These are phyloP conservation scores for Drosophila oshimai DNA, from an alignment of 1,140 invertebrate genomes.

Conservation along the genomic window DNA sequence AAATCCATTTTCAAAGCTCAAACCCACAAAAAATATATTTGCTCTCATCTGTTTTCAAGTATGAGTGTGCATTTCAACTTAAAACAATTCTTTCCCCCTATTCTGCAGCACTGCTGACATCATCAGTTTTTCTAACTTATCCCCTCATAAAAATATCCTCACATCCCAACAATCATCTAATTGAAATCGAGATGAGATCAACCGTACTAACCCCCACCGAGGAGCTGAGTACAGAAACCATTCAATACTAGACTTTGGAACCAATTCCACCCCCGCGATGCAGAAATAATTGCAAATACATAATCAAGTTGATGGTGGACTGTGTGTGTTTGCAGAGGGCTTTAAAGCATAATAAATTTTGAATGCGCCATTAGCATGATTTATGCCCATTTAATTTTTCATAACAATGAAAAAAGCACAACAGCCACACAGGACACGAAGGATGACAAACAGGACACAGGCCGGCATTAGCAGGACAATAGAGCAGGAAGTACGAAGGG, in stretches of 20 bases:
- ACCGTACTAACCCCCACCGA: conserved; percentile 12
- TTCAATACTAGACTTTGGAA: conserved; percentile 33
- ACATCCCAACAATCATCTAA: conserved; percentile 64
- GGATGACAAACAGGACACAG: conserved; percentile 62
- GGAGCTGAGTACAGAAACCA: conserved; percentile 1
- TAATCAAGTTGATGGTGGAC: conserved; percentile 58
- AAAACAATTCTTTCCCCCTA: conserved; percentile 5
- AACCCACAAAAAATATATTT: not conserved
- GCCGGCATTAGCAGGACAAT: conserved; percentile 66
- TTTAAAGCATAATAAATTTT: conserved; percentile 81
- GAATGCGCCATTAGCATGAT: conserved; percentile 81
- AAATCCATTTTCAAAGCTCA: not conserved
- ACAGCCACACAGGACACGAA: conserved; percentile 23
- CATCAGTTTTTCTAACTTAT: conserved; percentile 14
- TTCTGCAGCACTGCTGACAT: conserved; percentile 26
- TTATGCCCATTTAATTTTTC: conserved; percentile 82
- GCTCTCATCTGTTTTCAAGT: not conserved
- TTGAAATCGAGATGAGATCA: conserved; percentile 61
- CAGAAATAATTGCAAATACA: conserved; percentile 63
- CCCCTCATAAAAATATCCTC: conserved; percentile 33
- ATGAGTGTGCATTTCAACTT: not conserved
- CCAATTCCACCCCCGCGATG: conserved; percentile 12
- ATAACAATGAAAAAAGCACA: conserved; percentile 68
- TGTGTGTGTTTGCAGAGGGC: conserved; percentile 22
- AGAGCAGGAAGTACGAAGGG: conserved; percentile 10